A percentile compares a stretch with the other conserved stretches of the same genome.
phyloP scores from a whole-genome alignment of 2,797 vertebrate genomes.

The Ambastaia sidthimunki region DNA sequence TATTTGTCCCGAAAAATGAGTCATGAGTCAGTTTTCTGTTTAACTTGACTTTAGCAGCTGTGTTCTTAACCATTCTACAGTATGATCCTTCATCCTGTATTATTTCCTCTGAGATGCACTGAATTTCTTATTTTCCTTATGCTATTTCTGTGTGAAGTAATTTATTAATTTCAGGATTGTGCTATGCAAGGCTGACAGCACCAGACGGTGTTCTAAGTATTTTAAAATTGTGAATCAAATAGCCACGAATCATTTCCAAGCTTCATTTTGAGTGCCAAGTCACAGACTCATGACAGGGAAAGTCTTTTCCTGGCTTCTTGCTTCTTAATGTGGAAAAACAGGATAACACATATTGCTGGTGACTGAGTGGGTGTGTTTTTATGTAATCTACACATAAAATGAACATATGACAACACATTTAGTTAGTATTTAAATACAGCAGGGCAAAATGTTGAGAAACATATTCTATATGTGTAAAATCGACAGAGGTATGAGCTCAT shows the following conservation, averaged over 20 bases:
- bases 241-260: slow-evolving; percentile 12
- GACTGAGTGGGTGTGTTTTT: slow-evolving; percentile 31
- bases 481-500: neutral
- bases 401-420: neutral
- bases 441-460: neutral
- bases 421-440: neutral
- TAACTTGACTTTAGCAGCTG: neutral
- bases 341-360: slow-evolving; percentile 2
- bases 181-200: neutral
- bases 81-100: neutral
- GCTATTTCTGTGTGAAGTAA: neutral
- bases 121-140: neutral
- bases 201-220: slow-evolving; percentile 14
- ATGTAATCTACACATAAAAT: slow-evolving; percentile 19
- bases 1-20: neutral
- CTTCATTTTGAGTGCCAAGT: slow-evolving; percentile 36
- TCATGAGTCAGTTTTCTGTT: neutral
- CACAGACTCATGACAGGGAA: slow-evolving; percentile 39
- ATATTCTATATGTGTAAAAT: neutral
- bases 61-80: neutral
- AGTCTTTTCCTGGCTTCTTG: slow-evolving; percentile 49
- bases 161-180: slow-evolving; percentile 19
- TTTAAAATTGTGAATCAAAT: slow-evolving; percentile 30
- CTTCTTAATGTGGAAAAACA: slow-evolving; percentile 41
- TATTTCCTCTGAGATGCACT: neutral